Conservation (phyloP, 2,113 vertebrate genomes). For the Alethe castanea region DNA sequence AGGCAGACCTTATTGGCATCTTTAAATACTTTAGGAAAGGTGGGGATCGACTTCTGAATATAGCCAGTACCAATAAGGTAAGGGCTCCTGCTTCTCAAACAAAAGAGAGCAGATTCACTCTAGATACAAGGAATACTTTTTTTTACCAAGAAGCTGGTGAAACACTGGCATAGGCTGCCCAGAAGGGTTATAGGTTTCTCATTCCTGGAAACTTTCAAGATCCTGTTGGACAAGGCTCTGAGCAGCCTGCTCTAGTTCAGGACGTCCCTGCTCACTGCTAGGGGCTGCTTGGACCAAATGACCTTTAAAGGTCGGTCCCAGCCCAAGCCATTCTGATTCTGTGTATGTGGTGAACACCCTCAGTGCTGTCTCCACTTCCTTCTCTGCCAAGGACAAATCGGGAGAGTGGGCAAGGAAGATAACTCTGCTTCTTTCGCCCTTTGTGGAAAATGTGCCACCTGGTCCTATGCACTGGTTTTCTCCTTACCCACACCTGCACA, state of each 20-base stretch:
- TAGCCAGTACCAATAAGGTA: fast-evolving
- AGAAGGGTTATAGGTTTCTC: background rate
- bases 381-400: background rate
- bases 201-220: background rate
- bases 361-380: fast-evolving
- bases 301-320: background rate
- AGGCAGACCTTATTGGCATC: fast-evolving
- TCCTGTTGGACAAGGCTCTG: fast-evolving
- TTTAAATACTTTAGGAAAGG: background rate
- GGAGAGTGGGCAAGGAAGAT: background rate
- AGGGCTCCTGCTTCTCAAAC: background rate
- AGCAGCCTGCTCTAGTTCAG: background rate
- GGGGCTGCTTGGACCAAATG: fast-evolving
- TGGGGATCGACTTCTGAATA: background rate
- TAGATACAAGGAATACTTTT: background rate
- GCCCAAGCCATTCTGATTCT: background rate
- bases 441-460: background rate
- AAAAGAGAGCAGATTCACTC: background rate
- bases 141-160: fast-evolving
- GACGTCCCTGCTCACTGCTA: background rate
- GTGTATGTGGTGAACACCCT: background rate
- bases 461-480: background rate
- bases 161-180: background rate
- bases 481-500: background rate
- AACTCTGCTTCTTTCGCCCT: background rate